These are phyloP conservation scores for Coremacera marginata DNA, from an alignment of 2,888 invertebrate genomes.

Conservation along the genomic window DNA sequence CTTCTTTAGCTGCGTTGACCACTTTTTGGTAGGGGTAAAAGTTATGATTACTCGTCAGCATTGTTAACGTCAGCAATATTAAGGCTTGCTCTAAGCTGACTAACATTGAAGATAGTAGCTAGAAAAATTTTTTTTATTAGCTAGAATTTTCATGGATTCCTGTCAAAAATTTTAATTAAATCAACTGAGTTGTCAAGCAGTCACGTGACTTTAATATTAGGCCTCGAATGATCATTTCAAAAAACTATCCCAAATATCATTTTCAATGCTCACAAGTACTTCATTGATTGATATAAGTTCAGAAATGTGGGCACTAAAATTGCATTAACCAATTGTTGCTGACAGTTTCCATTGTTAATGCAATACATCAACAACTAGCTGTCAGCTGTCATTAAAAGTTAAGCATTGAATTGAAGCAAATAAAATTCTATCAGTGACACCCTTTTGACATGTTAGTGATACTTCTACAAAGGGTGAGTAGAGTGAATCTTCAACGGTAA, in stretches of 20 bases:
- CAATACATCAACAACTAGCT: slow-evolving; percentile 17
- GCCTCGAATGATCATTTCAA: neutral
- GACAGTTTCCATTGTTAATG: slow-evolving; percentile 8
- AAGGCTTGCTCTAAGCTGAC: too few species aligned
- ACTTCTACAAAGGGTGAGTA: neutral
- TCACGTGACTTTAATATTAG: neutral
- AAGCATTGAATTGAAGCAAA: neutral
- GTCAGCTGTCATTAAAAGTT: slow-evolving; percentile 30
- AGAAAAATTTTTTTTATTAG: neutral
- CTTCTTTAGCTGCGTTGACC: too few species aligned
- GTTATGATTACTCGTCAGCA: too few species aligned
- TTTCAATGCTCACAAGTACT: neutral
- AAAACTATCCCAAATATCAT: too few species aligned
- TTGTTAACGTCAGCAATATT: too few species aligned
- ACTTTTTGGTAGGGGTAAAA: too few species aligned
- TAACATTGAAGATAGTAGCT: neutral
- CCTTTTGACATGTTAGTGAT: neutral
- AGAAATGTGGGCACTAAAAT: slow-evolving; percentile 27
- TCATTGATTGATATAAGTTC: neutral
- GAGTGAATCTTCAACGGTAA: too few species aligned
- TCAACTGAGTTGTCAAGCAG: neutral
- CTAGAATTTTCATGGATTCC: too few species aligned
- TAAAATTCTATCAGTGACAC: neutral
- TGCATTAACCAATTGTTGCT: slow-evolving; percentile 11
- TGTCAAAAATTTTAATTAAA: neutral